Conservation (phyloP, 2,113 vertebrate genomes). For the Accipiter virgatus region DNA sequence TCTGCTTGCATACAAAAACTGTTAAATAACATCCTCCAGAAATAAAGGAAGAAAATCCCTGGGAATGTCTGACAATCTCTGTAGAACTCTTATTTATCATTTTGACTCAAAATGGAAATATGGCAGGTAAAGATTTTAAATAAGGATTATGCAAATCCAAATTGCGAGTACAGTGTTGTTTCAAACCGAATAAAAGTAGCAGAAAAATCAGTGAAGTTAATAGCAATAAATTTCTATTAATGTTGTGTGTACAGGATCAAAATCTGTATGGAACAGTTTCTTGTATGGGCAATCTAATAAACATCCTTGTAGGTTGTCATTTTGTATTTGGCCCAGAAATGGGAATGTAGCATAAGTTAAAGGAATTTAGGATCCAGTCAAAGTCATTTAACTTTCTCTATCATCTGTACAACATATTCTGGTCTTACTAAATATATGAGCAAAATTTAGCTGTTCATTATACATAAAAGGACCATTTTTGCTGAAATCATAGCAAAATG, state of each 20-base stretch:
- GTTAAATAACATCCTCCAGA: not conserved
- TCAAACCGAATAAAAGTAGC: not conserved
- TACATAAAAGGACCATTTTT: not conserved
- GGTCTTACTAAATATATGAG: not conserved
- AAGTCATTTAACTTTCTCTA: not conserved
- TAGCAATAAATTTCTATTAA: not conserved
- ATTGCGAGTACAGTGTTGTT: not conserved
- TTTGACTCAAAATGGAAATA: not conserved
- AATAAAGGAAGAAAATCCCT: not conserved
- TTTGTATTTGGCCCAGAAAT: not conserved
- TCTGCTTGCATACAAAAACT: not conserved
- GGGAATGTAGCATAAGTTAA: not conserved
- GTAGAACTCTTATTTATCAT: not conserved
- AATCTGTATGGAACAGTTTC: not conserved
- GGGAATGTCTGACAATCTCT: not conserved
- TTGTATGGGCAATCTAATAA: not conserved
- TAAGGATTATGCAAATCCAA: not conserved
- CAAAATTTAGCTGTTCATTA: not conserved
- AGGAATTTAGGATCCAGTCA: not conserved
- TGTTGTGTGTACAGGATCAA: not conserved
- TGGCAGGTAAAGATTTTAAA: not conserved
- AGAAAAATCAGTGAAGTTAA: not conserved
- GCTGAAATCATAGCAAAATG: not conserved
- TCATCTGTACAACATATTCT: not conserved
- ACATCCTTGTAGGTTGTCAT: not conserved